Percentiles rank a stretch among this genome's conserved stretches.
These are phyloP conservation scores for Heterodera filipjevi DNA, from an alignment of 2,888 invertebrate species.

Conservation along the genomic window DNA sequence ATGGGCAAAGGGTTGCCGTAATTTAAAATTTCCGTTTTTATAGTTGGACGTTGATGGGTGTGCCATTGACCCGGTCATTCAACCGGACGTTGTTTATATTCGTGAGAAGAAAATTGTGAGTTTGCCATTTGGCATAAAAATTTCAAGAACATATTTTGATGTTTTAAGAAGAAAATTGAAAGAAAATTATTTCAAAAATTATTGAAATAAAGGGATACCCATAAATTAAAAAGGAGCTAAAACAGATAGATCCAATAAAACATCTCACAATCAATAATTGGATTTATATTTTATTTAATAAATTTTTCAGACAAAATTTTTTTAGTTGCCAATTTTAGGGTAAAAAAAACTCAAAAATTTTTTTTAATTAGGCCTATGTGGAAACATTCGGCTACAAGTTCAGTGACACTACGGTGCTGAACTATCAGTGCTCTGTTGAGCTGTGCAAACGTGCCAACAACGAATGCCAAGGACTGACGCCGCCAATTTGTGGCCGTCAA, in stretches of 20 bases:
- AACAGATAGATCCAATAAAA: no score
- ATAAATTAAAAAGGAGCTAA: no score
- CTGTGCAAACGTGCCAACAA: conserved; percentile 53
- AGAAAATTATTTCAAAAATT: no score
- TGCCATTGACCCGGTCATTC: conserved; percentile 61
- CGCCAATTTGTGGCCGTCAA: conserved; percentile 39
- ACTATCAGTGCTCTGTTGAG: conserved; percentile 62
- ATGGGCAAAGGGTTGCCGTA: background rate
- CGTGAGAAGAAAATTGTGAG: conserved; percentile 41
- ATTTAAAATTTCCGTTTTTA: background rate
- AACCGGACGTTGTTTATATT: conserved; percentile 57
- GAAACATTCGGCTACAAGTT: conserved; percentile 64
- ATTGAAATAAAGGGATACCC: no score
- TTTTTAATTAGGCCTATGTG: conserved; percentile 45
- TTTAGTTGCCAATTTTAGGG: background rate
- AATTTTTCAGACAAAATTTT: no score
- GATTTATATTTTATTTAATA: no score
- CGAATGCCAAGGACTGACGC: conserved; percentile 59
- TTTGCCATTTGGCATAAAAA: background rate
- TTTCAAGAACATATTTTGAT: background rate
- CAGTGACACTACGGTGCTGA: conserved; percentile 58
- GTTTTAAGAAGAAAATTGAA: background rate
- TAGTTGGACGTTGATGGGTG: conserved; percentile 61
- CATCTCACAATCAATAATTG: no score
- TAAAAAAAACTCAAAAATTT: conserved; percentile 13